Conservation (phyloP, 2,797 vertebrate species). For the Gadopsis marmoratus region DNA sequence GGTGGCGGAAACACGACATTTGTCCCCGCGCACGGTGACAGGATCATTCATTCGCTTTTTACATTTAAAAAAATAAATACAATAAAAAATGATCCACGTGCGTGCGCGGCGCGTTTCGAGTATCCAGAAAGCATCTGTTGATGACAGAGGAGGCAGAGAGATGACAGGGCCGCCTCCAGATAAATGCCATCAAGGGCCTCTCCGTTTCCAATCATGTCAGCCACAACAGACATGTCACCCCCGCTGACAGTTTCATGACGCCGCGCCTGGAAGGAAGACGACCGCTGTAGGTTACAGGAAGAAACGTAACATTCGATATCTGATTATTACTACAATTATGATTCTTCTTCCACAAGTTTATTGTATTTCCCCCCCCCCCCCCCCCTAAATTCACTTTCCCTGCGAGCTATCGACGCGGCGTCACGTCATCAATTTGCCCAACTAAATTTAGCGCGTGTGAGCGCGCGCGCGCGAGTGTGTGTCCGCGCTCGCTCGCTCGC, state of each 20-base stretch:
- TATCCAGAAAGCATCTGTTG: conserved; percentile 65
- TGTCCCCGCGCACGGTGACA: neutral
- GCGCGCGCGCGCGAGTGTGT: conserved; percentile 15
- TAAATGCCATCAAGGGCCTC: conserved; percentile 80
- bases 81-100: too few relatives aligned
- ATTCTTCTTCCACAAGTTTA: neutral
- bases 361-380: too few relatives aligned
- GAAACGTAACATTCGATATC: neutral
- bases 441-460: neutral
- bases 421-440: conserved; percentile 18
- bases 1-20: neutral
- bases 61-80: neutral
- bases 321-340: conserved; percentile 5
- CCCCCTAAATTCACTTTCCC: neutral
- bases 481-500: conserved; percentile 6
- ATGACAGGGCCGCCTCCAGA: conserved; percentile 80
- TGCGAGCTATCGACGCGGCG: neutral
- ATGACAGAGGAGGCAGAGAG: conserved; percentile 63
- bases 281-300: conserved; percentile 31
- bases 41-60: conserved; percentile 5
- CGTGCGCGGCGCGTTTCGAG: conserved; percentile 9
- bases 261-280: conserved; percentile 49
- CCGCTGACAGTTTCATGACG: conserved; percentile 81
- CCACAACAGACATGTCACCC: conserved; percentile 80
- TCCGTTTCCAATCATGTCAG: conserved; percentile 82